These are phyloP conservation scores for Dasyprocta punctata DNA, from an alignment of 2,113 vertebrate species.

Conservation along the genomic window DNA sequence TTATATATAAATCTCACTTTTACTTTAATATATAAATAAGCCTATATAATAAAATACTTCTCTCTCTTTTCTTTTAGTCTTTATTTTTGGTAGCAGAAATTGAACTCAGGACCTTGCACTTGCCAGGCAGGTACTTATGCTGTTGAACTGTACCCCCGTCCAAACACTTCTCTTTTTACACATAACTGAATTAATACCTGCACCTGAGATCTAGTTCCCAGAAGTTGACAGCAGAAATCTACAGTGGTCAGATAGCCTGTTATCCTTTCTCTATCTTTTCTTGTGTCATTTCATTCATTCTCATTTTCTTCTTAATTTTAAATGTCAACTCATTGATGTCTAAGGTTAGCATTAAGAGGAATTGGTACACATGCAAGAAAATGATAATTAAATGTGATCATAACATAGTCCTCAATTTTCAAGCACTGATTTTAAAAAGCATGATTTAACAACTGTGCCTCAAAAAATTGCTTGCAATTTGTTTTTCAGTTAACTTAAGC, in stretches of 20 bases:
- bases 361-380: slow-evolving; percentile 14
- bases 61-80: background rate
- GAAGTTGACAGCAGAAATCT: background rate
- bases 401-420: background rate
- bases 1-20: background rate
- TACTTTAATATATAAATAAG: background rate
- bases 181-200: background rate
- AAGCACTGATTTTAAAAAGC: background rate
- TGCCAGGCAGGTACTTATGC: no score
- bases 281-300: background rate
- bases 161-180: background rate
- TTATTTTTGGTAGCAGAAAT: no score
- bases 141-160: no score
- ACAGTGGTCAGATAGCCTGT: background rate
- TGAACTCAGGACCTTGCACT: no score
- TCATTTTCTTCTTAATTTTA: background rate
- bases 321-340: background rate
- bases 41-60: background rate
- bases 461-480: background rate
- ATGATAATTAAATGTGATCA: background rate
- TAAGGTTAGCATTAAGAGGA: background rate
- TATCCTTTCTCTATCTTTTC: background rate
- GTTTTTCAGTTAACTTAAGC: background rate
- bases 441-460: background rate
- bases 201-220: background rate